Evolutionary conservation across 1,140 invertebrate genomes (phyloP).

Genomic region (Papilio helenus): DNA sequence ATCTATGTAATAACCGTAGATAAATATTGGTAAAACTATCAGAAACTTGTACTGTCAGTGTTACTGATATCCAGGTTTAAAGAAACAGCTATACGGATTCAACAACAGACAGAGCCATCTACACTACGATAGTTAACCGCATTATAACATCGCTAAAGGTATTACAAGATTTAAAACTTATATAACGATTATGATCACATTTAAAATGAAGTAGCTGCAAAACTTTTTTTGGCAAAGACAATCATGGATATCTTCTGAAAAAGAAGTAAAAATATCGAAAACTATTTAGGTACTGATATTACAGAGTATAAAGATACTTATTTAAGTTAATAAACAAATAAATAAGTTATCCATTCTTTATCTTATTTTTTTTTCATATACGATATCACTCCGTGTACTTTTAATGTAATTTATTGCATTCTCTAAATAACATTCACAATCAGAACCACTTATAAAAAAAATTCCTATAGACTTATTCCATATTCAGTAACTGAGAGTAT

Average conservation of each 20-base stretch:
- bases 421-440: background rate
- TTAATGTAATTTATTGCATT: too few relatives aligned
- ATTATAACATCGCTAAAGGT: slow-evolving; percentile 39
- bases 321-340: too few relatives aligned
- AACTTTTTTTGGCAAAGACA: background rate
- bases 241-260: background rate
- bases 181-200: slow-evolving; percentile 35
- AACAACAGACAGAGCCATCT: slow-evolving; percentile 32
- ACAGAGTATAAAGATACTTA: too few relatives aligned
- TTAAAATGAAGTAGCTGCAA: background rate
- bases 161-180: slow-evolving; percentile 33
- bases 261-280: too few relatives aligned
- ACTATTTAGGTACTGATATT: too few relatives aligned
- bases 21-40: background rate
- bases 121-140: slow-evolving; percentile 33
- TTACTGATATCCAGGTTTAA: slow-evolving; percentile 29
- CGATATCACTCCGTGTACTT: too few relatives aligned
- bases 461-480: background rate
- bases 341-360: too few relatives aligned
- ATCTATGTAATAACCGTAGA: too few relatives aligned
- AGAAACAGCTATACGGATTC: slow-evolving; percentile 38
- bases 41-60: background rate
- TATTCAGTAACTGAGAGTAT: background rate
- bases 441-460: background rate
- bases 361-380: too few relatives aligned